Conservation (phyloP, 2,888 invertebrate genomes). For the Amblyjoppa proteus region DNA sequence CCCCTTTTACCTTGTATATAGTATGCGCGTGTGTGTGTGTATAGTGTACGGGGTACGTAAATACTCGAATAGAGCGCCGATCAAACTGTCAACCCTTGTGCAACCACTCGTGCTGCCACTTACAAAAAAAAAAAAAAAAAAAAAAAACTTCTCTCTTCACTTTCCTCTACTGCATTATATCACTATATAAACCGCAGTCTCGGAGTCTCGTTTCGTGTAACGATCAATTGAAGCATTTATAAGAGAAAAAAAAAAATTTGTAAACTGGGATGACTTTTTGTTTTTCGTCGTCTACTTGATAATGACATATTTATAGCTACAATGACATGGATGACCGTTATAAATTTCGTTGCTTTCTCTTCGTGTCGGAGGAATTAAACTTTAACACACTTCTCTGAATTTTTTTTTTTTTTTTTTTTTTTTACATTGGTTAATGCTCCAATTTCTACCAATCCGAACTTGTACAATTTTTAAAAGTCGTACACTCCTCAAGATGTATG, state of each 20-base stretch:
- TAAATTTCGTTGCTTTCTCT: not conserved
- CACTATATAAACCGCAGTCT: not conserved
- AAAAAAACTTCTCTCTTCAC: not conserved
- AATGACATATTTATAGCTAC: not conserved
- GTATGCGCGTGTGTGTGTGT: no score
- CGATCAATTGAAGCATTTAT: not conserved
- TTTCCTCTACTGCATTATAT: not conserved
- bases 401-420: no score
- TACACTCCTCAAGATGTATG: no score
- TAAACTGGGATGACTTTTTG: not conserved
- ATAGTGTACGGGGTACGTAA: not conserved
- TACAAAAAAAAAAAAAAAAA: no score
- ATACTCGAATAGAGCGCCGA: conserved; percentile 5
- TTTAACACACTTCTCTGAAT: no score
- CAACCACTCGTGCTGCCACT: not conserved
- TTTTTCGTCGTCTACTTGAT: not conserved
- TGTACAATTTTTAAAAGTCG: no score
- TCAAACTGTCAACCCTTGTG: not conserved
- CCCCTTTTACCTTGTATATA: not conserved
- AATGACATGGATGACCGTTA: not conserved
- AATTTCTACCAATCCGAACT: no score
- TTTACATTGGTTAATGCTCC: no score
- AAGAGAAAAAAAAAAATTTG: not conserved
- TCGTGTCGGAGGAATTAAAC: no score
- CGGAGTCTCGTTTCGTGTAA: not conserved